Evolutionary conservation across 2,797 vertebrate genomes (phyloP), one percentile per base, ranked within the genome.

Genomic region (Anabas testudineus): DNA sequence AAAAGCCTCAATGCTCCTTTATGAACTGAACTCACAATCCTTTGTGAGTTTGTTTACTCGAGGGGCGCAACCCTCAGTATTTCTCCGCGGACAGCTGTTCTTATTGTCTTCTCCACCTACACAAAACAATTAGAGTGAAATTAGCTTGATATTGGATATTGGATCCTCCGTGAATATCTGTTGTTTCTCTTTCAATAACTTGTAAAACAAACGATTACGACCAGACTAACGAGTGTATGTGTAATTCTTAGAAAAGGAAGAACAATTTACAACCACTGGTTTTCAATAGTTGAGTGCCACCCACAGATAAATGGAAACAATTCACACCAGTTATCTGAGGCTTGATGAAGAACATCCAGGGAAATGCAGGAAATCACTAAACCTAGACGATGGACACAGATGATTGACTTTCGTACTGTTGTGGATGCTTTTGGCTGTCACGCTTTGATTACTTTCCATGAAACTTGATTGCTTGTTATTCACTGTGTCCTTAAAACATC

Each of bases 181-280:
- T 66, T 55, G 10, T 59, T 67, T 57, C 41, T 21, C 64, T 67
- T 55, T 76, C 84, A 72, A 61, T 82, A 58, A 70, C 64, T 72
- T 62, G 59, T 36, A 64, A 69, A 63, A 41, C 22, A 15, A 68
- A 67, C 21, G 16, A 77, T 78, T 80, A 49, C 63, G 77, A 59
- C 14, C 42, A 76, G 66, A 82, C 18, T 67, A 55, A 88, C 81
- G 46, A 53, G 34, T 2, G 22, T 12, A 10, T 60, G 26, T 56
- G 37, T 56, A 61, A 64, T 45, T 52, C 37, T 54, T 26, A 24
- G 67, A 39, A 51, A 64, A 22, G 4, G 34, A 62, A 63, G 34
- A 71, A 45, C 61, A 26, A 82, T 87, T 80, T 82, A 64, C 19
- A 75, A 65, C 39, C 36, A 7, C 30, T 26, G 48, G 54, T 63